Evolutionary conservation across 1,140 invertebrate species (phyloP).

Genomic region (Aethina tumida): DNA sequence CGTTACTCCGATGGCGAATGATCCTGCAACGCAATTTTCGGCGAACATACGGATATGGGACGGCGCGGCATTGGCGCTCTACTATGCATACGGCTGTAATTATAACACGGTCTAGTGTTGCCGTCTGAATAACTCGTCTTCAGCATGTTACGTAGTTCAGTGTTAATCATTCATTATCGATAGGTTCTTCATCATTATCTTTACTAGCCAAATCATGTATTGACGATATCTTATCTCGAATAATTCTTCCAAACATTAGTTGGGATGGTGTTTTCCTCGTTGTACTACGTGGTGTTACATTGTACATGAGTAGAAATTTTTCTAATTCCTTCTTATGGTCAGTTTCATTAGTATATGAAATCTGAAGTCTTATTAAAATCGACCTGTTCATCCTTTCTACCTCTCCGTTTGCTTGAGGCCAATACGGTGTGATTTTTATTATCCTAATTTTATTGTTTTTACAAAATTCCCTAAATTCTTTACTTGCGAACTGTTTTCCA

Average conservation of each 20-base stretch:
- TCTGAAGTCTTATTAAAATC: constrained; percentile 23
- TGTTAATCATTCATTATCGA: constrained; percentile 20
- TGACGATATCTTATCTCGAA: constrained; percentile 27
- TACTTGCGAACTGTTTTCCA: constrained; percentile 20
- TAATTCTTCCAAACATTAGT: constrained; percentile 27
- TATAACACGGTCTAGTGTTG: too few species aligned
- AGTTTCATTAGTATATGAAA: constrained; percentile 9
- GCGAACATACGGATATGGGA: too few species aligned
- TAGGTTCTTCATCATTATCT: constrained; percentile 13
- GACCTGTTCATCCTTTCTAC: constrained; percentile 30
- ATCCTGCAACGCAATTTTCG: too few species aligned
- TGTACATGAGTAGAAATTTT: constrained; percentile 31
- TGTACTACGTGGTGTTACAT: constrained; percentile 26
- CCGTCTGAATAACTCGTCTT: too few species aligned
- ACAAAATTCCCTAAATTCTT: constrained; percentile 23
- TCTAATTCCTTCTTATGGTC: constrained; percentile 19
- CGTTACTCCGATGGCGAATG: too few species aligned
- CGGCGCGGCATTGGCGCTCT: too few species aligned
- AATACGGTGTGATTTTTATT: constrained; percentile 18
- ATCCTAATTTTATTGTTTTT: constrained; percentile 13
- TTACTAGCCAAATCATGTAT: constrained; percentile 8
- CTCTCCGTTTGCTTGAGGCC: constrained; percentile 30
- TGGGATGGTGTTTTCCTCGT: constrained; percentile 32
- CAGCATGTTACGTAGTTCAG: too few species aligned
- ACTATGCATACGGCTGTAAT: too few species aligned